Evolutionary conservation across 2,888 invertebrate genomes (phyloP).

Genomic region (Omphaloscelis lunosa): DNA sequence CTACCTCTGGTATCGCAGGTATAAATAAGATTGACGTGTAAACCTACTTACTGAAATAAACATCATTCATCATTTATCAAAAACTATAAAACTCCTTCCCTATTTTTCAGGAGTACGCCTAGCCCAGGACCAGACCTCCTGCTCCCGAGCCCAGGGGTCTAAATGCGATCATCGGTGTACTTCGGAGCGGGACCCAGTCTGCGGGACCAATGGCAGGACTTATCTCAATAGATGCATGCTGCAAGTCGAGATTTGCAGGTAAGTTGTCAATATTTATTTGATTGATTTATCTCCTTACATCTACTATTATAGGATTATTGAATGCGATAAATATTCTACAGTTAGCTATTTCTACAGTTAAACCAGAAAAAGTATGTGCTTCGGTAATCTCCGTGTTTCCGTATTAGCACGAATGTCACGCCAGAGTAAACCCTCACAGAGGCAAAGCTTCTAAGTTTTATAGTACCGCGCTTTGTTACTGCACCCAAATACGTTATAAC

Average conservation of each 20-base stretch:
- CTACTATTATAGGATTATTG: too few relatives aligned
- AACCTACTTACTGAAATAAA: background rate
- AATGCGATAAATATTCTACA: too few relatives aligned
- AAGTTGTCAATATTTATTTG: constrained; percentile 19
- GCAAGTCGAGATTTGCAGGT: constrained; percentile 94
- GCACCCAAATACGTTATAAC: too few relatives aligned
- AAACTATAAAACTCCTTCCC: background rate
- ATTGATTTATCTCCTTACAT: too few relatives aligned
- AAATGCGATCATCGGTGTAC: constrained; percentile 94
- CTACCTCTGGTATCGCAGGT: too few relatives aligned
- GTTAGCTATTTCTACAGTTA: too few relatives aligned
- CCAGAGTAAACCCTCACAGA: background rate
- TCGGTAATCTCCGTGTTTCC: background rate
- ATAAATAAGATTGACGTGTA: background rate
- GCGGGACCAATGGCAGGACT: constrained; percentile 94
- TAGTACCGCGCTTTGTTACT: background rate
- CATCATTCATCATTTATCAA: background rate
- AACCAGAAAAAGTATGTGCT: background rate
- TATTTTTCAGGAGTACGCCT: constrained; percentile 84
- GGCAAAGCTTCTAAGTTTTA: background rate
- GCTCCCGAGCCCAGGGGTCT: constrained; percentile 92
- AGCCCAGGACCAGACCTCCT: constrained; percentile 90
- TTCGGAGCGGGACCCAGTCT: constrained; percentile 96
- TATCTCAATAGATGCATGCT: constrained; percentile 95
- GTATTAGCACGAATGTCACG: background rate